Evolutionary conservation across 2,888 invertebrate species (phyloP).

Genomic region (Ophion slaviceki): DNA sequence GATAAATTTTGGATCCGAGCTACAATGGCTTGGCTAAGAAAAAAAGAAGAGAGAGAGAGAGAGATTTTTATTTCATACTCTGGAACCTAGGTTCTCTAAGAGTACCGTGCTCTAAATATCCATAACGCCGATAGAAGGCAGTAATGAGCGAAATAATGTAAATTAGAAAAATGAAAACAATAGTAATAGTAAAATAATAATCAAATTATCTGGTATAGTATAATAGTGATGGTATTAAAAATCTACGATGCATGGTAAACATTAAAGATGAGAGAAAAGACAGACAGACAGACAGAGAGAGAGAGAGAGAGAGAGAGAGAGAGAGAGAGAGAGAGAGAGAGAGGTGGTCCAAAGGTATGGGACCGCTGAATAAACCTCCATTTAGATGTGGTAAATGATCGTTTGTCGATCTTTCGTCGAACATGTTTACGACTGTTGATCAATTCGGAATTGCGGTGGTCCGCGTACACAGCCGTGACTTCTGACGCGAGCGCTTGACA

Average conservation of each 20-base stretch:
- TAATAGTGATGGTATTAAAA: too few relatives aligned
- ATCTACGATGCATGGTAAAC: too few relatives aligned
- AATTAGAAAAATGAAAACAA: too few relatives aligned
- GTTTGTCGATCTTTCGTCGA: slow-evolving; percentile 36
- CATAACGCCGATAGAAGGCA: too few relatives aligned
- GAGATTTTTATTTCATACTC: too few relatives aligned
- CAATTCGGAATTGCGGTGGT: slow-evolving; percentile 38
- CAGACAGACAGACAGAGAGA: background rate
- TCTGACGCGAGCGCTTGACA: slow-evolving; percentile 14
- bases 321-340: background rate
- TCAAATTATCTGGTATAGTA: too few relatives aligned
- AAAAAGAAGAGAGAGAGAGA: background rate
- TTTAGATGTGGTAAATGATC: slow-evolving; percentile 7
- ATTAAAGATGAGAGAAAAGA: too few relatives aligned
- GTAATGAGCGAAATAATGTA: too few relatives aligned
- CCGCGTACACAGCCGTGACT: slow-evolving; percentile 22
- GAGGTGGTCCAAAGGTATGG: background rate
- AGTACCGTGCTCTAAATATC: too few relatives aligned
- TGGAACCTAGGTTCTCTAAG: too few relatives aligned
- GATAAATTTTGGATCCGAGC: background rate
- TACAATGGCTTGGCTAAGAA: background rate
- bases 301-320: background rate
- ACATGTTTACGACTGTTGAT: slow-evolving; percentile 48
- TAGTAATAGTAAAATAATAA: too few relatives aligned
- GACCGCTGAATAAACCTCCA: background rate